Evolutionary conservation across 2,888 invertebrate species (phyloP), one percentile per base, ranked within the genome.

Genomic region (Thalpophila matura): DNA sequence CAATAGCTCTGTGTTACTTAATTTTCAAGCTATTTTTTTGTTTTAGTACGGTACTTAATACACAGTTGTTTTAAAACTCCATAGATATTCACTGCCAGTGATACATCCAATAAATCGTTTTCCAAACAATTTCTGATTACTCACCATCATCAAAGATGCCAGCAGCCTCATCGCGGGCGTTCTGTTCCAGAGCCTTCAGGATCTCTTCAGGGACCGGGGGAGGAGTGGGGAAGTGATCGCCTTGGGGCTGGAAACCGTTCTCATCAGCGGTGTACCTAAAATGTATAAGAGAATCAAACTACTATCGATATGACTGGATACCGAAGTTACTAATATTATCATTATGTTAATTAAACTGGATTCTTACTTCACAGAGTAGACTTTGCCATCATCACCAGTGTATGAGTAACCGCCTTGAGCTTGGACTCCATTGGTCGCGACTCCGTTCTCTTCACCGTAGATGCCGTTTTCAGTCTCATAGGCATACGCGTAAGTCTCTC

Each of bases 401-500:
- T 94, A 95, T 6, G 93, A 89, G 58, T 83, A 94, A 1, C 91
- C 90, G 31, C 95, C 94, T 67, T 93, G 91, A 74, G 93, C 91
- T 55, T 89, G 89, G 0, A 93, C 94, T 18, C 94, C 94, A 47
- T 94, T 89, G 6, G 89, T 89, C 1, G 93, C 94, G 3, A 93
- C 90, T 20, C 94, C 94, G 62, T 71, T 91, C 56, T 94, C 94
- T 58, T 94, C 93, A 61, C 90, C 94, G 58, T 74, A 81, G 35
- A 95, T 94, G 2, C 94, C 94, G 63, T 94, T 94, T 57, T 94
- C 92, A 35, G 94, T 94, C 70, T 95, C 93, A 73, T 86, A 94
- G 55, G 89, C 87, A 43, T 91, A 94, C 0, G 91, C 84, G 67
- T 89, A 94, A 33, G 84, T 86, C 49, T 94, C 91, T 62, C 93